Conservation (phyloP, 2,113 vertebrate genomes). For the Neolamprologus hecqui region DNA sequence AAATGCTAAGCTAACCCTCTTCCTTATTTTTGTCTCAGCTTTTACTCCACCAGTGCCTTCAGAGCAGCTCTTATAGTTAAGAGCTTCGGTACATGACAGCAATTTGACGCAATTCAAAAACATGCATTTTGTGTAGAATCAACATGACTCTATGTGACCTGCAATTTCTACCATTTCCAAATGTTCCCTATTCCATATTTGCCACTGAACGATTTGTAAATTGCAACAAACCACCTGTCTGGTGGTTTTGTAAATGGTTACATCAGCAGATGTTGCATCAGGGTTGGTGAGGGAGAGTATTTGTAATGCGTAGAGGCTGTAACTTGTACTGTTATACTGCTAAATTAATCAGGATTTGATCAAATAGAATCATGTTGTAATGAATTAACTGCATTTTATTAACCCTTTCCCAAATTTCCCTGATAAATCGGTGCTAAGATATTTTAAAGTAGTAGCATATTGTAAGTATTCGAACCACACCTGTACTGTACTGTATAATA, state of each 20-base stretch:
- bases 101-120: not conserved
- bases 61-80: not conserved
- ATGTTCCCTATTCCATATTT: not conserved
- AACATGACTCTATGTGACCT: not conserved
- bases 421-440: conserved; percentile 65
- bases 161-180: not conserved
- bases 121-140: not conserved
- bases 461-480: conserved; percentile 54
- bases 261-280: not conserved
- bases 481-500: conserved; percentile 70
- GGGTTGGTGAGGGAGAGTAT: not conserved
- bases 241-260: not conserved
- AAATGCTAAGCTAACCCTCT: not conserved
- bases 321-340: conserved; percentile 36
- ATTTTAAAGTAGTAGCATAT: conserved; percentile 44
- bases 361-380: not conserved
- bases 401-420: not conserved
- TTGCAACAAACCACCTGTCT: not conserved
- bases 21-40: not conserved
- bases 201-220: not conserved
- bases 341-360: conserved; percentile 67
- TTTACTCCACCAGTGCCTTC: not conserved
- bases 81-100: not conserved
- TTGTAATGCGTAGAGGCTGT: not conserved
- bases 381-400: not conserved